A percentile compares a stretch with the other conserved stretches of the same genome.
phyloP scores from a whole-genome alignment of 2,888 invertebrate species.

The Hecatera dysodea region DNA sequence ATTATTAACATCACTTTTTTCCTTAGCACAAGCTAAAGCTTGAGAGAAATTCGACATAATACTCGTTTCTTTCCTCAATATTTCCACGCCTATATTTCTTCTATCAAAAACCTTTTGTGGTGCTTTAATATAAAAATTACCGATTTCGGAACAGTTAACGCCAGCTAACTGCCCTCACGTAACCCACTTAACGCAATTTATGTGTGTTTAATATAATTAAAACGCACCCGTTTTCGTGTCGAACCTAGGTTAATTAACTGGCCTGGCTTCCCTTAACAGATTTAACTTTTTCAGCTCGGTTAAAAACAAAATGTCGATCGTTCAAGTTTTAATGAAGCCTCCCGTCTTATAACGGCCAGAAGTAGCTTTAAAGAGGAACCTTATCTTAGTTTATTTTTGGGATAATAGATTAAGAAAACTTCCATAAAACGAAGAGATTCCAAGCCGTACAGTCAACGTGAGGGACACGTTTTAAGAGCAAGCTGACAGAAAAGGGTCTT shows the following conservation, averaged over 20 bases:
- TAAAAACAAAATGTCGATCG: slow-evolving; percentile 70
- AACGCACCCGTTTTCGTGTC: slow-evolving; percentile 75
- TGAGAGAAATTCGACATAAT: not conserved
- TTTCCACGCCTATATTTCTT: slow-evolving; percentile 2
- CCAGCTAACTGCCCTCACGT: slow-evolving; percentile 65
- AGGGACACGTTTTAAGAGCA: slow-evolving; percentile 35
- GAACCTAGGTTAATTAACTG: slow-evolving; percentile 76
- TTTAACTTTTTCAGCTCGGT: slow-evolving; percentile 68
- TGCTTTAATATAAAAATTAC: slow-evolving; percentile 44
- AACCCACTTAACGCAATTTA: slow-evolving; percentile 74
- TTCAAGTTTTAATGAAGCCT: slow-evolving; percentile 75
- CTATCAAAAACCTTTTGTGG: slow-evolving; percentile 18
- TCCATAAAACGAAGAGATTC: slow-evolving; percentile 33
- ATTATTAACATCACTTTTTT: not conserved
- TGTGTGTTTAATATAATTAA: slow-evolving; percentile 75
- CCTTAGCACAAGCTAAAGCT: not conserved
- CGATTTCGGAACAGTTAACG: slow-evolving; percentile 71
- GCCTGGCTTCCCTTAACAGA: slow-evolving; percentile 62
- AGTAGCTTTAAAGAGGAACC: slow-evolving; percentile 33
- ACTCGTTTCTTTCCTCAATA: not conserved
- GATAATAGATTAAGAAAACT: slow-evolving; percentile 50
- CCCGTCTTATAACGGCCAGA: slow-evolving; percentile 30
- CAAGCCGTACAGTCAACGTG: slow-evolving; percentile 22
- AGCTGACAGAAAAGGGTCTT: slow-evolving; percentile 35
- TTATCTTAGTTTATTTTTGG: slow-evolving; percentile 50